Base-by-base conservation (phyloP, 2,888 invertebrate species). In the Himalopsyche japonica region DNA sequence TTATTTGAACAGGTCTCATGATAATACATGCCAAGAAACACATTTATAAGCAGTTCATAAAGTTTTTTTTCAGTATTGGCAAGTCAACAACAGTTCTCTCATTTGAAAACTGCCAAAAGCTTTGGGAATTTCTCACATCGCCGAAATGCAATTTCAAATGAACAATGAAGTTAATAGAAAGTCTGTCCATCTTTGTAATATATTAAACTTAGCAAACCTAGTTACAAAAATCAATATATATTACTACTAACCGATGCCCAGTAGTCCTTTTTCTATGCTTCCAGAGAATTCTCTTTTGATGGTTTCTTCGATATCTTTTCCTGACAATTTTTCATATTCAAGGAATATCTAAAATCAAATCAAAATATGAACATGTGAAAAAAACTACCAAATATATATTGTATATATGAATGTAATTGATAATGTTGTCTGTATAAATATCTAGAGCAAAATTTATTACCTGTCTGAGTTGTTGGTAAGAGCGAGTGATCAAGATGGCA, bases 261-360 rank as follows among this genome's bases (percentile, higher is more conserved):
- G 93, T 90, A 98, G 94, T 88, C 97, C 98, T 89, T 96, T 95
- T 90, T 97, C 95, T 82, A 97, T 92, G 89, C 95, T 95, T 87
- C 98, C 98, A 87, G 97, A 97, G 92, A 98, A 97, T 91, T 98
- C 97, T 87, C 95, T 95, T 91, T 96, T 96, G 90, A 98, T 97
- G 27, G 97, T 93, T 47, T 95, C 94, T 89, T 97, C 97, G 88
- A 98, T 95, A 89, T 97, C 96, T 89, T 96, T 95, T 76, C 97
- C 97, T 79, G 96, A 93, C 86, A 96, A 88, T 88, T 95, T 95
- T 90, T 96, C 96, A 90, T 96, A 98, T 89, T 98, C 97, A 84
- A 95, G 93, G 90, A 98, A 97, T 87, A 96, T 95, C 90, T 95
- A 93, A 7, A 30, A 78, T 78, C 30, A 43, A 64, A 20, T 57